Percentiles rank a stretch among this genome's conserved stretches.
These are phyloP conservation scores for Sterna hirundo DNA, from an alignment of 2,113 vertebrate species.

Conservation along the genomic window DNA sequence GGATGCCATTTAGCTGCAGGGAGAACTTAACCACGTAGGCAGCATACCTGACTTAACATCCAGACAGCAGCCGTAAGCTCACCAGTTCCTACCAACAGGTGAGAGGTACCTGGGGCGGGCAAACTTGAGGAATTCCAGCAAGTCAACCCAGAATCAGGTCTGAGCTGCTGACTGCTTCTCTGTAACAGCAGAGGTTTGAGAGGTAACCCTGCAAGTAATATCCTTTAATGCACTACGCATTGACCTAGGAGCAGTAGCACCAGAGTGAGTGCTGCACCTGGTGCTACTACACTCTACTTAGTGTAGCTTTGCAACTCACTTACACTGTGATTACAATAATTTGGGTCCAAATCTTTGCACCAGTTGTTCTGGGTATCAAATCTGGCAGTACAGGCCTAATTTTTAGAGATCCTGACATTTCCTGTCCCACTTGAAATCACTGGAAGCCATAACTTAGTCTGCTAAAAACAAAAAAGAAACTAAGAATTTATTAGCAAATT, in stretches of 20 bases:
- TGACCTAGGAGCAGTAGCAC: not conserved
- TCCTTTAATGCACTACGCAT: not conserved
- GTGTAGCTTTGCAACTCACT: not conserved
- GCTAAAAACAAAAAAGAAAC: not conserved
- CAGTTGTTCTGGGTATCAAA: not conserved
- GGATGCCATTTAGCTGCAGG: not conserved
- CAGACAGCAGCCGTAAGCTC: not conserved
- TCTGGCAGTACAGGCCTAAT: not conserved
- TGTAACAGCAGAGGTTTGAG: not conserved
- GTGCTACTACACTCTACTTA: not conserved
- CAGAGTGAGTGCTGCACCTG: not conserved
- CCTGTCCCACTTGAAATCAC: not conserved
- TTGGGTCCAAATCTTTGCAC: not conserved
- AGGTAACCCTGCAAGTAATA: not conserved
- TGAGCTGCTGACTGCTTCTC: not conserved
- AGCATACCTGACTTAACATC: not conserved
- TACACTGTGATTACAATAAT: not conserved
- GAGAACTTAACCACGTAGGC: not conserved
- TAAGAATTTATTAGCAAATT: not conserved
- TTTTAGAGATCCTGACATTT: not conserved
- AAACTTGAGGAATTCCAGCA: not conserved
- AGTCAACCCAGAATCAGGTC: not conserved
- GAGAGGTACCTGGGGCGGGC: not conserved
- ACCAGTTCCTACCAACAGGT: not conserved
- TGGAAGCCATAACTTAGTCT: not conserved